A percentile compares a stretch with the other conserved stretches of the same genome.
Evolutionary conservation across 1,140 invertebrate genomes (phyloP).

Genomic region (Aphis gossypii): DNA sequence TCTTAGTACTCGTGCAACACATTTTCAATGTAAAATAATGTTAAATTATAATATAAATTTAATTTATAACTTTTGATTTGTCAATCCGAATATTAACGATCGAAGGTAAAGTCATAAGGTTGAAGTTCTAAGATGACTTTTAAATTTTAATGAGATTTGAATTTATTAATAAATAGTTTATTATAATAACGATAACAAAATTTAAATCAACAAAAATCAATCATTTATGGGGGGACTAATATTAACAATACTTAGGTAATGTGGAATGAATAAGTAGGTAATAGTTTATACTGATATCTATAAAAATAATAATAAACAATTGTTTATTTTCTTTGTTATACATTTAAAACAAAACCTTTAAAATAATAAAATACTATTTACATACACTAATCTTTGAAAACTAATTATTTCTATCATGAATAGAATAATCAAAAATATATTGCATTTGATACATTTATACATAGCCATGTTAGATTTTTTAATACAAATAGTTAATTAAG

Average conservation of each 20-base stretch:
- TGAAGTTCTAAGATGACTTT: not conserved
- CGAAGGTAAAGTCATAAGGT: not conserved
- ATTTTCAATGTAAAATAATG: not conserved
- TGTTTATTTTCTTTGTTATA: not conserved
- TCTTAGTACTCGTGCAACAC: not conserved
- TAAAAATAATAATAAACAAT: not conserved
- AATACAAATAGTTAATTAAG: not conserved
- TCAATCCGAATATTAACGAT: not conserved
- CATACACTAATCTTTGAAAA: not conserved
- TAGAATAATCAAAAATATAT: not conserved
- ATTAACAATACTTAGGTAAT: not conserved
- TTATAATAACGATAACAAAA: not conserved
- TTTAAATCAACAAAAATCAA: not conserved
- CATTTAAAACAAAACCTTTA: not conserved
- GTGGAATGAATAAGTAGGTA: not conserved
- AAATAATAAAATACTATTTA: not conserved
- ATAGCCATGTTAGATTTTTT: not conserved
- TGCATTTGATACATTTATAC: not conserved
- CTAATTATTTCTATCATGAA: not conserved
- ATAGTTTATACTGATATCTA: not conserved
- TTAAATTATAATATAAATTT: not conserved
- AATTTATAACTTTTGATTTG: not conserved
- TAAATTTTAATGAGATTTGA: not conserved
- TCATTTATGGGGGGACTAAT: not conserved
- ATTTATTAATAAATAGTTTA: not conserved